Evolutionary conservation across 2,888 invertebrate species (phyloP), one percentile per base, ranked within the genome.

Genomic region (Crocallis elinguaria): DNA sequence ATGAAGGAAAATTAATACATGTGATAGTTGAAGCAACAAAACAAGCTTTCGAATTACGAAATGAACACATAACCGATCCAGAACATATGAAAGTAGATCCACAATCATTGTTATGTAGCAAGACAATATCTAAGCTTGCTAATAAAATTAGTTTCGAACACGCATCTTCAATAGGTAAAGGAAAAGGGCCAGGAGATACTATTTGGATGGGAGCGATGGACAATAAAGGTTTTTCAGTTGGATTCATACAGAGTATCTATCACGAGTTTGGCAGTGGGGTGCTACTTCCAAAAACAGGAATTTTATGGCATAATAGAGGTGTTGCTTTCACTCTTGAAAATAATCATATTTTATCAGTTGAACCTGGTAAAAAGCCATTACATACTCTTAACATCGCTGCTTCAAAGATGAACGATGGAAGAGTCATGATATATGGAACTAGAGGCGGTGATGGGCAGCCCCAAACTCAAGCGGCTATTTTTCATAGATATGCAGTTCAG

Each of bases 161-260:
- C 48, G 75, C 79, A 19, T 75, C 77, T 37, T 36, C 50, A 2
- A 46, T 48, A 25, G 79, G 70, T 21, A 66, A 71, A 35, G 79
- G 78, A 0, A 79, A 77, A 62, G 86, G 84, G 1, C 71, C 81
- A 1, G 88, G 87, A 5, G 90, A 89, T 51, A 90, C 90, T 9
- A 67, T 90, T 48, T 90, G 90, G 90, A 76, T 90, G 77, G 90
- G 89, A 8, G 77, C 79, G 7, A 88, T 89, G 87, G 90, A 90
- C 57, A 75, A 57, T 36, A 85, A 80, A 68, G 90, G 90, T 0
- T 90, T 82, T 67, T 88, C 87, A 9, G 87, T 90, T 32, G 89
- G 89, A 30, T 90, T 84, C 59, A 90, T 90, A 60, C 90, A 90
- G 66, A 90, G 90, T 46, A 53, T 81, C 53, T 90, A 85, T 57